phyloP scores from a whole-genome alignment of 2,797 vertebrate species.

The Eleutherodactylus coqui region DNA sequence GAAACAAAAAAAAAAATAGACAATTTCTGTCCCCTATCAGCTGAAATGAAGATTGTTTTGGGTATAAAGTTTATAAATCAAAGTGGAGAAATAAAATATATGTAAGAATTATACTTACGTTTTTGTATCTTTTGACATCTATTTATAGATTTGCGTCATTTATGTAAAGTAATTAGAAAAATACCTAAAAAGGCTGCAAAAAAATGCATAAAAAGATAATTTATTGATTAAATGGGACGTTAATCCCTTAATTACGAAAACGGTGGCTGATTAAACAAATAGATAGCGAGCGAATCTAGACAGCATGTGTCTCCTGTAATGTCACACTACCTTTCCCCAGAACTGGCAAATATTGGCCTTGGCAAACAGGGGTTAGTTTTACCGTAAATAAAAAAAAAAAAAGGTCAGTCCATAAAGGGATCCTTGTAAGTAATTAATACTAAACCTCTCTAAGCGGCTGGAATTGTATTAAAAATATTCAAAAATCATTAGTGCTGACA shows the following conservation, averaged over 20 bases:
- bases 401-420: slow-evolving; percentile 17
- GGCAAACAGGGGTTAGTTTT: slow-evolving; percentile 47
- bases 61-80: no score
- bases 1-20: no score
- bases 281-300: slow-evolving; percentile 42
- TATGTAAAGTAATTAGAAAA: background rate
- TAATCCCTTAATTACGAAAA: slow-evolving; percentile 34
- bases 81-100: background rate
- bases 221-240: background rate
- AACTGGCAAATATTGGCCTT: slow-evolving; percentile 58
- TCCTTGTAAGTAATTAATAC: background rate
- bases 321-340: slow-evolving; percentile 28
- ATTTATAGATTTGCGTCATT: background rate
- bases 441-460: background rate
- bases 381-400: slow-evolving; percentile 36
- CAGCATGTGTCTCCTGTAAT: slow-evolving; percentile 25
- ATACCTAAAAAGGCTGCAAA: background rate
- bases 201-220: background rate
- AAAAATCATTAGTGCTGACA: background rate
- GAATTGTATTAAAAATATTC: background rate
- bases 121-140: background rate
- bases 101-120: background rate
- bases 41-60: no score
- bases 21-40: no score
- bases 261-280: slow-evolving; percentile 39